Base-by-base conservation (phyloP, 2,888 invertebrate genomes). In the Hetaerina titia region DNA sequence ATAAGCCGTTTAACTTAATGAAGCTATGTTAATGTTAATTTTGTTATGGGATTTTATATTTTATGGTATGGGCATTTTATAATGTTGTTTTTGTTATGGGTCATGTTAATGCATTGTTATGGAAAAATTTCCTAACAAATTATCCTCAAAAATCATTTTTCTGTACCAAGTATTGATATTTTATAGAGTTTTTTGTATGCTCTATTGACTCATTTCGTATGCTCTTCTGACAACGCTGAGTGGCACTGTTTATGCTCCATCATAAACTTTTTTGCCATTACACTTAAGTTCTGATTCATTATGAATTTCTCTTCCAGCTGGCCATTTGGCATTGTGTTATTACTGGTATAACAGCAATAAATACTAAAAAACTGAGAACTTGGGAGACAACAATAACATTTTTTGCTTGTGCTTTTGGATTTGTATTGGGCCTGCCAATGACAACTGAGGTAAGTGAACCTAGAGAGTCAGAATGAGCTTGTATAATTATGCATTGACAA, bases 311-410 rank as follows among this genome's bases (percentile, higher is more conserved):
- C 96, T 96, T 96, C 64, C 96, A 97, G 97, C 97, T 99, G 96
- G 99, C 98, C 0, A 98, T 99, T 96, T 99, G 99, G 99, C 98
- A 99, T 96, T 98, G 98, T 96, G 98, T 99, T 95, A 98, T 99
- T 95, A 98, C 98, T 45, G 98, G 98, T 5, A 97, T 99, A 94
- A 98, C 99, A 97, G 97, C 98, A 87, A 97, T 99, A 96, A 98
- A 98, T 97, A 97, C 98, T n/a, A 97, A 97, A 96, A 97, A 97
- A 95, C 96, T 99, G 95, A 97, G 98, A 96, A 97, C 98, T 0
- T 98, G 98, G 98, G 98, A 98, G 96, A 98, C 98, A 0, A 98
- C 98, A 11, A 98, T 98, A 95, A 98, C 98, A 0, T 98, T 98
- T 96, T 98, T 98, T 96, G 98, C 98, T 96, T 99, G 99, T 96